These are phyloP conservation scores for Dynastes tityus DNA, from an alignment of 2,888 invertebrate genomes.

Conservation along the genomic window DNA sequence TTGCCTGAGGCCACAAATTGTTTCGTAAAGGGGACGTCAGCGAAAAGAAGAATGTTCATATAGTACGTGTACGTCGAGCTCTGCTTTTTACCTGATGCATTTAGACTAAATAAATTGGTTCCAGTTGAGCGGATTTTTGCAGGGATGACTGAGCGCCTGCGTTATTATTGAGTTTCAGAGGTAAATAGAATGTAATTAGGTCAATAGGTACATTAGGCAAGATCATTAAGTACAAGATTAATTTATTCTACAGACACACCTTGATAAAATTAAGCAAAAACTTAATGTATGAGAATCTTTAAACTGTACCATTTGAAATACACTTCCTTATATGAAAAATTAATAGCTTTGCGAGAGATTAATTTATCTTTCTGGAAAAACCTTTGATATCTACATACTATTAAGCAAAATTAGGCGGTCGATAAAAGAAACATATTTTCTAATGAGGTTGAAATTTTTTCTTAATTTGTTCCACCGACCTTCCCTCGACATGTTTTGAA, in stretches of 20 bases:
- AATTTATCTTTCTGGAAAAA: too few relatives aligned
- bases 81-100: background rate
- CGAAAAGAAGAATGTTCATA: background rate
- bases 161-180: background rate
- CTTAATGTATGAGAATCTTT: too few relatives aligned
- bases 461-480: too few relatives aligned
- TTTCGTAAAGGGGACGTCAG: background rate
- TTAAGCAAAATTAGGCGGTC: too few relatives aligned
- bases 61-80: background rate
- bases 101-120: slow-evolving; percentile 1
- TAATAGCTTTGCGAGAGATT: too few relatives aligned
- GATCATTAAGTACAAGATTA: background rate
- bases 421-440: too few relatives aligned
- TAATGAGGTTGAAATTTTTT: too few relatives aligned
- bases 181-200: background rate
- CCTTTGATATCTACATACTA: too few relatives aligned
- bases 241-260: background rate
- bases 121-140: background rate
- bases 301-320: too few relatives aligned
- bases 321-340: too few relatives aligned
- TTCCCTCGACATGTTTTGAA: too few relatives aligned
- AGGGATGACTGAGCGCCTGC: background rate
- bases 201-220: background rate
- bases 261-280: too few relatives aligned
- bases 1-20: background rate